Evolutionary conservation across 2,888 invertebrate species (phyloP), one percentile per base, ranked within the genome.

Genomic region (Synergus itoensis): DNA sequence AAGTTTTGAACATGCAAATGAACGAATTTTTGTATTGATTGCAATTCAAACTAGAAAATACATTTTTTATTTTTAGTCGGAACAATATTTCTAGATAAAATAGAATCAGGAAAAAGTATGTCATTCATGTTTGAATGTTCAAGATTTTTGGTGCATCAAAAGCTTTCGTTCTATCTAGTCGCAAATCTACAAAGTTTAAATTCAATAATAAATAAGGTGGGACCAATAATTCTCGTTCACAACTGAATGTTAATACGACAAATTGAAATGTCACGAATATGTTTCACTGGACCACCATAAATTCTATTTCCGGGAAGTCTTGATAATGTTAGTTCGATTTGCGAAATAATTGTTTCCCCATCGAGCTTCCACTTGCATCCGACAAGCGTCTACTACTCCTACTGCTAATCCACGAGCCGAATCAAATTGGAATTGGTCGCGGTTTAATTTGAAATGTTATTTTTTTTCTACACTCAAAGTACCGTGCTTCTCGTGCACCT

Each of bases 401-500:
- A 77, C 81, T 79, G 77, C 81, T 86, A 86, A 85, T 86, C 82
- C 83, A 69, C 40, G 77, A 18, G 77, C 79, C 81, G 82, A 81
- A 86, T 87, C 84, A 85, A 87, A 88, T 86, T 87, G 86, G 82
- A 87, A 86, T 86, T 84, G 86, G 84, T 83, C 83, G 82, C 84
- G 84, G 84, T 85, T 88, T 88, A 83, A 88, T 86, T 87, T 86
- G 82, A 85, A 87, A 85, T 83, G 84, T 86, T 86, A 85, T 80
- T 78, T 73, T 73, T 63, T 69, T 69, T 53, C 9, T 73, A 73
- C 48, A 73, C 73, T 73, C 53, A 53, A 73, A 53, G 48, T 36
- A 4, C n/a, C 21, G 21, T 12, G 12, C 60, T 60, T 12, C 48
- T 53, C 53, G 53, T 18, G 73, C 48, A 73, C 53, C 12, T 73